phyloP scores from a whole-genome alignment of 2,113 vertebrate species.

The Myanophis thanlyinensis region DNA sequence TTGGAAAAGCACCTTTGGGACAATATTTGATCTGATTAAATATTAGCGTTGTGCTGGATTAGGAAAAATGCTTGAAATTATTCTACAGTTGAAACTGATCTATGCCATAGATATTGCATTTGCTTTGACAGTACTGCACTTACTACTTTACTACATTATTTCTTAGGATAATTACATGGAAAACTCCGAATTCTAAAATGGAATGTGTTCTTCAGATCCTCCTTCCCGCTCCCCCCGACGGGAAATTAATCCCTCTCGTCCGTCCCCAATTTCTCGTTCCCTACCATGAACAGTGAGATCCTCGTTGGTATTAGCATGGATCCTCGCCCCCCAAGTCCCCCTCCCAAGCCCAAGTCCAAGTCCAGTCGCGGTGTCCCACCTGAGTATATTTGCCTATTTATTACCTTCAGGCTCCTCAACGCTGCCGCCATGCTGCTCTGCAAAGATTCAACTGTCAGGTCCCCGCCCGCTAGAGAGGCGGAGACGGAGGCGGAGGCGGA shows the following conservation, averaged over 20 bases:
- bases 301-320: background rate
- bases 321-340: background rate
- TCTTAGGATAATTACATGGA: background rate
- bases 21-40: background rate
- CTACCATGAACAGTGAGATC: accelerated
- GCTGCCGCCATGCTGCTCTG: constrained; percentile 31
- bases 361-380: background rate
- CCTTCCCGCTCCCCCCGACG: background rate
- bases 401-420: constrained; percentile 44
- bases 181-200: background rate
- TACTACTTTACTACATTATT: background rate
- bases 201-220: background rate
- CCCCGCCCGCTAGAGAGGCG: background rate
- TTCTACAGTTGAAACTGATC: background rate
- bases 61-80: background rate
- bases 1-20: background rate
- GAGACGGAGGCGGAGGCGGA: background rate
- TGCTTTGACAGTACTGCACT: background rate
- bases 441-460: no score
- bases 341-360: background rate
- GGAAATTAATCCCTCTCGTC: background rate
- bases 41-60: background rate
- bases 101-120: background rate
- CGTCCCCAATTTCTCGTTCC: background rate
- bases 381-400: background rate